These are phyloP conservation scores for Zaprionus ornatus DNA, from an alignment of 1,140 invertebrate genomes.

Conservation along the genomic window DNA sequence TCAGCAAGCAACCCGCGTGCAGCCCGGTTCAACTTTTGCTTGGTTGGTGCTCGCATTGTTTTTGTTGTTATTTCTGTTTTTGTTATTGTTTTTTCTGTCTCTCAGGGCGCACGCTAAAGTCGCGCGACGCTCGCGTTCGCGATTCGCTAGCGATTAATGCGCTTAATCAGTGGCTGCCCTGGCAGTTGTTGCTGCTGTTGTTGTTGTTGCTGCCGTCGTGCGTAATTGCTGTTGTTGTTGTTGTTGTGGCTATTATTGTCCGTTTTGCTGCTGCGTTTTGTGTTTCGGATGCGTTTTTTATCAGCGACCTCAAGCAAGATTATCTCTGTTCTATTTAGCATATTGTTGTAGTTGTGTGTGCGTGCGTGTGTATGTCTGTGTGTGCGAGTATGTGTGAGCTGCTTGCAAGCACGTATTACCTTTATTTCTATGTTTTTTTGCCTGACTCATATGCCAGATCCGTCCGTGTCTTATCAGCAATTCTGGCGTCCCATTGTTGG, in stretches of 20 bases:
- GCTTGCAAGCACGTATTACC: constrained; percentile 39
- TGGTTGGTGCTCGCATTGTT: constrained; percentile 22
- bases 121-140: constrained; percentile 56
- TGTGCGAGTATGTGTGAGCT: constrained; percentile 1
- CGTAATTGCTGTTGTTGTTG: constrained; percentile 36
- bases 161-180: constrained; percentile 61
- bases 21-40: constrained; percentile 62
- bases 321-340: constrained; percentile 40
- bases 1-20: constrained; percentile 70
- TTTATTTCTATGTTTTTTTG: constrained; percentile 33
- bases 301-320: constrained; percentile 33
- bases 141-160: constrained; percentile 61
- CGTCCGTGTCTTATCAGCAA: constrained; percentile 57
- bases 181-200: background rate
- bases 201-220: constrained; percentile 21
- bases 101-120: constrained; percentile 47
- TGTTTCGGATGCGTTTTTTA: constrained; percentile 53
- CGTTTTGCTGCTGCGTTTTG: constrained; percentile 7
- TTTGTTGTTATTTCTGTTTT: background rate
- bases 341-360: constrained; percentile 41
- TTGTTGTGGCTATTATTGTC: constrained; percentile 5
- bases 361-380: constrained; percentile 18
- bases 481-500: constrained; percentile 19
- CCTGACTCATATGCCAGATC: constrained; percentile 29
- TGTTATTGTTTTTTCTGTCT: background rate